Percentiles rank a stretch among this genome's conserved stretches.
Conservation (phyloP, 2,797 vertebrate species). For the Benthosema pterotum region DNA sequence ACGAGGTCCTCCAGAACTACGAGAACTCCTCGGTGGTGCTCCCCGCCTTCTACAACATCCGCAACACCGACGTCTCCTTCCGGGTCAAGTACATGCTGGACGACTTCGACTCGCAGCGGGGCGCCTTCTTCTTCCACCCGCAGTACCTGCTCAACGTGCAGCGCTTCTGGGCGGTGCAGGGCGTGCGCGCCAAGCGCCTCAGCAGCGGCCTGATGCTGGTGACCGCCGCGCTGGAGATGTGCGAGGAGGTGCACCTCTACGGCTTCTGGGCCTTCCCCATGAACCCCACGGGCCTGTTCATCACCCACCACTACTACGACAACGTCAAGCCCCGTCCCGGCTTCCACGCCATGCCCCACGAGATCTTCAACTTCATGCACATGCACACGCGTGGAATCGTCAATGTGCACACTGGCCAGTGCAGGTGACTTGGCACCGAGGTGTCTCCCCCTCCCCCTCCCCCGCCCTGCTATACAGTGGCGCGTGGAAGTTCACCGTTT, state of each 20-base stretch:
- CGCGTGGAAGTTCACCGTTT: not conserved
- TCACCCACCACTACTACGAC: slow-evolving; percentile 98
- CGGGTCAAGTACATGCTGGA: slow-evolving; percentile 97
- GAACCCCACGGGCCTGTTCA: slow-evolving; percentile 93
- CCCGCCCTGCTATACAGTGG: not conserved
- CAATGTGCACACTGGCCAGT: slow-evolving; percentile 90
- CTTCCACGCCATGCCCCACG: slow-evolving; percentile 97
- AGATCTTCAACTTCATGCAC: slow-evolving; percentile 97
- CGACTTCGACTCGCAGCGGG: slow-evolving; percentile 89
- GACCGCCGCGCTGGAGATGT: slow-evolving; percentile 94
- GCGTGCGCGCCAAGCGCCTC: slow-evolving; percentile 91
- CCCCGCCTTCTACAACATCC: slow-evolving; percentile 96
- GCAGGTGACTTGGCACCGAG: slow-evolving; percentile 75
- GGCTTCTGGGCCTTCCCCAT: slow-evolving; percentile 99
- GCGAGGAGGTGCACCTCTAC: slow-evolving; percentile 96
- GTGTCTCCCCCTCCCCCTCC: not conserved
- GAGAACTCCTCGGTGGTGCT: slow-evolving; percentile 95
- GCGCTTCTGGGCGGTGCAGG: slow-evolving; percentile 94
- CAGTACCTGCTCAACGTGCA: slow-evolving; percentile 96
- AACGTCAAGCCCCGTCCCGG: slow-evolving; percentile 96
- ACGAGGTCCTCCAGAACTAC: slow-evolving; percentile 89
- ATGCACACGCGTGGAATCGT: slow-evolving; percentile 96
- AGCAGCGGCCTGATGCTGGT: slow-evolving; percentile 96
- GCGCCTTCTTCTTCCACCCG: slow-evolving; percentile 96
- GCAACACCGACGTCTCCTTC: slow-evolving; percentile 96